Evolutionary conservation across 2,797 vertebrate species (phyloP).

Genomic region (Manis crassicaudata): DNA sequence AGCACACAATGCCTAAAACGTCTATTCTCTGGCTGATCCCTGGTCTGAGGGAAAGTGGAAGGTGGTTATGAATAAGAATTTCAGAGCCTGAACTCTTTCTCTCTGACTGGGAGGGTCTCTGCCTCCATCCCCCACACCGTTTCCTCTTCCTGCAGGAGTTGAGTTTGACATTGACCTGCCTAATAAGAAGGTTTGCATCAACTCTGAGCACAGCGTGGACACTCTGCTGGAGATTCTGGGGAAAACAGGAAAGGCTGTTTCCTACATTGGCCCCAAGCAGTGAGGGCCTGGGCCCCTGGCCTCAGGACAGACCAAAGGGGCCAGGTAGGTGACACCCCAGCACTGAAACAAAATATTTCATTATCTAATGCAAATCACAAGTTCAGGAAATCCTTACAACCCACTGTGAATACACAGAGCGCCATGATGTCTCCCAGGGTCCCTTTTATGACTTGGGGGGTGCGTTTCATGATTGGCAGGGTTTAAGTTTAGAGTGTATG

Average conservation of each 20-base stretch:
- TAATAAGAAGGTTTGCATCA: constrained; percentile 94
- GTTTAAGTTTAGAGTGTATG: not conserved
- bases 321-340: constrained; percentile 44
- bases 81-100: not conserved
- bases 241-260: constrained; percentile 94
- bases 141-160: constrained; percentile 86
- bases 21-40: not conserved
- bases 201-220: constrained; percentile 90
- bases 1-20: not conserved
- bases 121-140: not conserved
- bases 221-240: constrained; percentile 91
- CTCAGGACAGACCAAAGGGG: not conserved
- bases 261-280: constrained; percentile 92
- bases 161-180: constrained; percentile 95
- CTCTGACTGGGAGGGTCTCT: not conserved
- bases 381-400: not conserved
- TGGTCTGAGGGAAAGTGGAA: not conserved
- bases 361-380: not conserved
- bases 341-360: not conserved
- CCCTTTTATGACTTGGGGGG: not conserved
- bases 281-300: not conserved
- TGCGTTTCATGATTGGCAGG: not conserved
- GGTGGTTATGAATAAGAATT: not conserved
- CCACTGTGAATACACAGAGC: not conserved
- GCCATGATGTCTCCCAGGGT: not conserved